phyloP scores from a whole-genome alignment of 2,888 invertebrate genomes.

The Hartigia nigra region DNA sequence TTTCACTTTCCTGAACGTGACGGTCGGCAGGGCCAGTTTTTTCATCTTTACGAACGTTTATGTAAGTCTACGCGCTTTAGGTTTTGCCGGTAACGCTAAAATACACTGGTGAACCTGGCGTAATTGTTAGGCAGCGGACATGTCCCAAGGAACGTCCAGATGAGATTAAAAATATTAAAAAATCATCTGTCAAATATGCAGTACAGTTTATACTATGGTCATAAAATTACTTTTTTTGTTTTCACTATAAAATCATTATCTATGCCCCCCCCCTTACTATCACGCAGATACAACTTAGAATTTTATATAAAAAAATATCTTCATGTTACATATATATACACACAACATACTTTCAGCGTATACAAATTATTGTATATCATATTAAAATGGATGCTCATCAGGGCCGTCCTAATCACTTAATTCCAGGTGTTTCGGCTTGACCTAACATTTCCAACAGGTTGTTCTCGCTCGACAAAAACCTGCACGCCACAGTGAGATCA shows the following conservation, averaged over 20 bases:
- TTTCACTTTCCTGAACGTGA: conserved; percentile 26
- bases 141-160: not conserved
- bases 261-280: no score
- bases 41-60: conserved; percentile 19
- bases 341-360: not conserved
- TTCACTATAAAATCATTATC: no score
- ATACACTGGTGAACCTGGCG: not conserved
- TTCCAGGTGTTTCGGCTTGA: conserved; percentile 14
- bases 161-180: not conserved
- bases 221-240: no score
- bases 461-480: conserved; percentile 8
- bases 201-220: no score
- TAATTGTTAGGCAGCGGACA: not conserved
- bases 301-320: no score
- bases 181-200: not conserved
- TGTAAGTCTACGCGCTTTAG: conserved; percentile 10
- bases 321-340: no score
- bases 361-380: not conserved
- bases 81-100: not conserved
- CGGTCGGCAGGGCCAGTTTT: conserved; percentile 16
- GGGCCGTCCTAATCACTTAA: conserved; percentile 22
- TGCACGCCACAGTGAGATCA: conserved; percentile 22
- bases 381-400: conserved; percentile 17
- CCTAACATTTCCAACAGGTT: not conserved
- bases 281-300: no score